Conservation (phyloP, 2,797 vertebrate species). For the Periparus ater region DNA sequence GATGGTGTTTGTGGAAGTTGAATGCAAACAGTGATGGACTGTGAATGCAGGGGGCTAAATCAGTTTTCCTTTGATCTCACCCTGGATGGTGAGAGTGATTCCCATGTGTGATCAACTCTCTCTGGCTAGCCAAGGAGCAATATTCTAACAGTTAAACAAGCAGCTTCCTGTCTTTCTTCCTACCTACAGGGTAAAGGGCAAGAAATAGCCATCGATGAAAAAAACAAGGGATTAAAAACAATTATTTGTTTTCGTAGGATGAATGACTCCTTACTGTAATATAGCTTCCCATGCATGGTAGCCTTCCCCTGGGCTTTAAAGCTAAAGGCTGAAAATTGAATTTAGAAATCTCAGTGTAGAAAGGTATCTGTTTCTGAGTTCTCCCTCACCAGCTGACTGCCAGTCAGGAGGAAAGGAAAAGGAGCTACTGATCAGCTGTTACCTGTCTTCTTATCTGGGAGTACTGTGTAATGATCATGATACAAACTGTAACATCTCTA, state of each 20-base stretch:
- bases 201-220: neutral
- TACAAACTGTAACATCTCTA: neutral
- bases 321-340: neutral
- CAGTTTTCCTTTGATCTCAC: slow-evolving; percentile 14
- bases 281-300: neutral
- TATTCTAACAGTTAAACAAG: slow-evolving; percentile 33
- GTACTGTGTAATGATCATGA: neutral
- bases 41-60: neutral
- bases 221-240: slow-evolving; percentile 1
- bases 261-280: neutral
- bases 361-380: neutral
- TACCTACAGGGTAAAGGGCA: neutral
- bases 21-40: neutral
- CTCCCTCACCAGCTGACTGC: neutral
- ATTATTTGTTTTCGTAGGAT: neutral
- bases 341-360: neutral
- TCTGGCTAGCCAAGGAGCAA: neutral
- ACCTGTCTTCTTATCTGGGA: neutral
- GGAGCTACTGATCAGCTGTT: neutral
- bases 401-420: neutral
- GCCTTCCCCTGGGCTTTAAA: neutral
- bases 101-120: neutral
- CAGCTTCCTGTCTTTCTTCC: slow-evolving; percentile 5
- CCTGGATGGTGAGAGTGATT: neutral
- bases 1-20: neutral